These are phyloP conservation scores for Maniola jurtina DNA, from an alignment of 1,140 invertebrate species.

Conservation along the genomic window DNA sequence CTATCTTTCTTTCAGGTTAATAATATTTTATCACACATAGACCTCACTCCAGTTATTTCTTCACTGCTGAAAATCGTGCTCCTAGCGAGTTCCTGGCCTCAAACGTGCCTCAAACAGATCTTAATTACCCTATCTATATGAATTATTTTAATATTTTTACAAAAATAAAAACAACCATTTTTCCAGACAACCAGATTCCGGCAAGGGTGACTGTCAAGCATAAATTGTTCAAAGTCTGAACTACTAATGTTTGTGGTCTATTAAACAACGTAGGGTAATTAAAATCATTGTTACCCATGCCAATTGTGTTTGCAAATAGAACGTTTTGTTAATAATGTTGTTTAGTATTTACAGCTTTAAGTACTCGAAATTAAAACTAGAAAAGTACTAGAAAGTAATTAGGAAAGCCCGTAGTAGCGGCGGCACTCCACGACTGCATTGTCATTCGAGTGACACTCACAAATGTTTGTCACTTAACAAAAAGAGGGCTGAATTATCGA, in stretches of 20 bases:
- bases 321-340: constrained; percentile 26
- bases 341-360: constrained; percentile 3
- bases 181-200: constrained; percentile 20
- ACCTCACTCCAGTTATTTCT: too few relatives aligned
- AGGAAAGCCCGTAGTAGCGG: constrained; percentile 40
- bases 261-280: constrained; percentile 28
- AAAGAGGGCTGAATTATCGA: constrained; percentile 46
- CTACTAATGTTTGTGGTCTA: constrained; percentile 41
- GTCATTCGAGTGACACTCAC: constrained; percentile 61
- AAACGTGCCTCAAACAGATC: too few relatives aligned
- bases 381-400: constrained; percentile 27
- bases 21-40: too few relatives aligned
- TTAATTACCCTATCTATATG: too few relatives aligned
- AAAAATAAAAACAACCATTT: neutral
- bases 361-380: constrained; percentile 19
- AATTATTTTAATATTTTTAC: too few relatives aligned
- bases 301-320: constrained; percentile 20
- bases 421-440: constrained; percentile 53
- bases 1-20: too few relatives aligned
- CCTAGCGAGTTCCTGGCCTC: too few relatives aligned
- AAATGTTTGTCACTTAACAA: constrained; percentile 67
- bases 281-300: constrained; percentile 28
- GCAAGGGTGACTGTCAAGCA: constrained; percentile 26
- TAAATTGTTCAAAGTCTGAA: constrained; percentile 28
- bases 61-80: too few relatives aligned